These are phyloP conservation scores for Propithecus deckenii DNA, from an alignment of 2,797 vertebrate genomes.

Conservation along the genomic window DNA sequence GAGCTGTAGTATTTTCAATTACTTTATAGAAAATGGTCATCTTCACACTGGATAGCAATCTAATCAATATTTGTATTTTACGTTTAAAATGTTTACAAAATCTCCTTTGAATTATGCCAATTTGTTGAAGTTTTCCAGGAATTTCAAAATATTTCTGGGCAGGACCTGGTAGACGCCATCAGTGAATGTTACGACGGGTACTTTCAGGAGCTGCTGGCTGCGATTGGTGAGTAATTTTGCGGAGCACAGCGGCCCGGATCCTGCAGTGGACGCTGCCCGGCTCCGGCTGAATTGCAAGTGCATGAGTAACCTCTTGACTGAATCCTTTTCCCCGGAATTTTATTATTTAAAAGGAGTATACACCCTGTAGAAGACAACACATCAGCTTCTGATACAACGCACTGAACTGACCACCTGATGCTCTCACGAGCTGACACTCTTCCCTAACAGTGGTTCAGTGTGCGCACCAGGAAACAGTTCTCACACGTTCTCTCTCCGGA, in stretches of 20 bases:
- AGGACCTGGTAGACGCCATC: slow-evolving; percentile 86
- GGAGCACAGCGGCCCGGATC: neutral
- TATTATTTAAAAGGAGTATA: neutral
- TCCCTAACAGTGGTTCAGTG: neutral
- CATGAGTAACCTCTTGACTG: neutral
- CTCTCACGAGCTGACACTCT: neutral
- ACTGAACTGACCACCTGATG: neutral
- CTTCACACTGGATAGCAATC: neutral
- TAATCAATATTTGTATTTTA: neutral
- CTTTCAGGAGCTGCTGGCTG: slow-evolving; percentile 86
- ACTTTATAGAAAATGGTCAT: neutral
- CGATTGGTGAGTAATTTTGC: slow-evolving; percentile 82
- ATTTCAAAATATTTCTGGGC: slow-evolving; percentile 87
- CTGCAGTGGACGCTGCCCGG: neutral
- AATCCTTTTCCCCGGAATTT: neutral
- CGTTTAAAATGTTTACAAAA: slow-evolving; percentile 1
- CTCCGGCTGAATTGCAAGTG: neutral
- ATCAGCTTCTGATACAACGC: neutral
- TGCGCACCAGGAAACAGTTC: neutral
- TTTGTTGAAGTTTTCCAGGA: slow-evolving; percentile 87
- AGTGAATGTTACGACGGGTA: slow-evolving; percentile 87
- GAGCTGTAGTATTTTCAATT: neutral
- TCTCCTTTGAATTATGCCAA: neutral
- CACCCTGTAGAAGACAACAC: neutral
- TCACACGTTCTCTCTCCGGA: neutral